phyloP scores from a whole-genome alignment of 2,888 invertebrate genomes.

The Cabera pusaria region DNA sequence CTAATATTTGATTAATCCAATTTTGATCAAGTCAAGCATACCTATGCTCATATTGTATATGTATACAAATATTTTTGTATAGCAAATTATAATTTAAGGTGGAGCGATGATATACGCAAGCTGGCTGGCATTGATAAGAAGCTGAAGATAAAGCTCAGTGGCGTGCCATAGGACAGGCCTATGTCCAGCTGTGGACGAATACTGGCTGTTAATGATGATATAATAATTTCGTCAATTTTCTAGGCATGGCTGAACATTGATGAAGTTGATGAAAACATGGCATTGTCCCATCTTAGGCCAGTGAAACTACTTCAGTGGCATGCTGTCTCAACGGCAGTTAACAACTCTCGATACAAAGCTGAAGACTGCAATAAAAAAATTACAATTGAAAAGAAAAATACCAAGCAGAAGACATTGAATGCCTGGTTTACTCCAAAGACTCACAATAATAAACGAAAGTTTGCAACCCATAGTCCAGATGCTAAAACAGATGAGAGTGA shows the following conservation, averaged over 20 bases:
- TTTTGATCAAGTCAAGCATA: too few species aligned
- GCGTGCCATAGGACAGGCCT: too few species aligned
- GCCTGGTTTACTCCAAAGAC: constrained; percentile 60
- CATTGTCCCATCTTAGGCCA: constrained; percentile 81
- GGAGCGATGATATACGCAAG: too few species aligned
- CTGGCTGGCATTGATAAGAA: too few species aligned
- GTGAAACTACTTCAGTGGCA: constrained; percentile 84
- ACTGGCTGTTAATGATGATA: too few species aligned
- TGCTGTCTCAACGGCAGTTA: constrained; percentile 87
- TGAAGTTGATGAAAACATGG: constrained; percentile 73
- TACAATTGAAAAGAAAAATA: constrained; percentile 47
- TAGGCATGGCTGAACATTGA: constrained; percentile 88
- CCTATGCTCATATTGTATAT: too few species aligned
- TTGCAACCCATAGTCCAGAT: constrained; percentile 35
- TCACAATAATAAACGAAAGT: constrained; percentile 58
- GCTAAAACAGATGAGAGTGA: constrained; percentile 43
- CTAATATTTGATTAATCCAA: too few species aligned
- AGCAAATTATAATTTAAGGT: too few species aligned
- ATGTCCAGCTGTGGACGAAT: too few species aligned
- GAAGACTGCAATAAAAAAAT: constrained; percentile 81
- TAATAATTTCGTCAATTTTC: constrained; percentile 34
- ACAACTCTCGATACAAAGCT: constrained; percentile 88
- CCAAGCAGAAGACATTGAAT: constrained; percentile 68
- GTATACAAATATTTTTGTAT: too few species aligned
- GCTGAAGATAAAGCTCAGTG: too few species aligned